phyloP scores from a whole-genome alignment of 2,113 vertebrate genomes.

The Romanogobio albipinnatus region DNA sequence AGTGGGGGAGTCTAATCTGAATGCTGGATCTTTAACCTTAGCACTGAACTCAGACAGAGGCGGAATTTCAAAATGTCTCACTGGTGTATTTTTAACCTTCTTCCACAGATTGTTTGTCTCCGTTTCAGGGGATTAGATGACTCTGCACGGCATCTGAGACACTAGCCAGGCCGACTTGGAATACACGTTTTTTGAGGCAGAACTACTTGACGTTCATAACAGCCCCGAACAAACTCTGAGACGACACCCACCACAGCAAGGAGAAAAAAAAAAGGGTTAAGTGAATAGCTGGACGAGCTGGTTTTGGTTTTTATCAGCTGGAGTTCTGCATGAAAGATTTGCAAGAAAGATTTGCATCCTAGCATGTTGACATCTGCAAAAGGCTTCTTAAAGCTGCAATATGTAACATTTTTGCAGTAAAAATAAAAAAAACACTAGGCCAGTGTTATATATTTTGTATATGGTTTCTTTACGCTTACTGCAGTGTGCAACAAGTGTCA shows the following conservation, averaged over 20 bases:
- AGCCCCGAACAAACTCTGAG: background rate
- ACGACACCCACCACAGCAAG: background rate
- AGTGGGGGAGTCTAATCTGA: slow-evolving; percentile 91
- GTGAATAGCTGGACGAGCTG: background rate
- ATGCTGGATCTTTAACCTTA: slow-evolving; percentile 94
- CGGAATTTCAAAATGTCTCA: slow-evolving; percentile 77
- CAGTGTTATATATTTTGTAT: too few relatives aligned
- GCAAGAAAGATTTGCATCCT: background rate
- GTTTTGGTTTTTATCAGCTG: background rate
- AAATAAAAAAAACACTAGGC: too few relatives aligned
- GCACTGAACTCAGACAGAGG: slow-evolving; percentile 71
- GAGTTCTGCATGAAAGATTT: background rate
- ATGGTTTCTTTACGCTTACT: too few relatives aligned
- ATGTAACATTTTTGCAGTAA: too few relatives aligned
- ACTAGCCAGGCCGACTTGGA: background rate
- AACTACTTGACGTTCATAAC: background rate
- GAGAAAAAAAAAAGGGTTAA: background rate
- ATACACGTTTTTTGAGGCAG: background rate
- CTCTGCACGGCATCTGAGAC: slow-evolving; percentile 3
- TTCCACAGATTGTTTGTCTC: slow-evolving; percentile 50
- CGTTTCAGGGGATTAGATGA: slow-evolving; percentile 60
- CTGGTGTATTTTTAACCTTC: slow-evolving; percentile 73
- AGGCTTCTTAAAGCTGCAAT: background rate
- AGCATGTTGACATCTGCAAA: background rate
- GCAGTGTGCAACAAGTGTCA: too few relatives aligned